phyloP scores from a whole-genome alignment of 2,888 invertebrate genomes.

The Spicauda simplicius region DNA sequence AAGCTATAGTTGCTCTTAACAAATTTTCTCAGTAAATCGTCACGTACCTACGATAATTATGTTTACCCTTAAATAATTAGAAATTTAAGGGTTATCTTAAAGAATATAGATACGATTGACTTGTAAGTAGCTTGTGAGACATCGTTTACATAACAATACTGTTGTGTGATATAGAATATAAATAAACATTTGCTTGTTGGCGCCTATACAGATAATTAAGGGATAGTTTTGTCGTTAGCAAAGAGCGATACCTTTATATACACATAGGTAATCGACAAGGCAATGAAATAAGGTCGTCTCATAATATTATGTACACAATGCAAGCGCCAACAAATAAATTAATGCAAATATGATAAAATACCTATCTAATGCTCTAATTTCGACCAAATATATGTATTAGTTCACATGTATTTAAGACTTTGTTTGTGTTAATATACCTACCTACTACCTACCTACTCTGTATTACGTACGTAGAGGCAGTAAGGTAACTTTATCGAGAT shows the following conservation, averaged over 20 bases:
- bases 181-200: constrained; percentile 33
- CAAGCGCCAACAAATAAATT: constrained; percentile 24
- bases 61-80: constrained; percentile 21
- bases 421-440: background rate
- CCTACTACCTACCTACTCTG: too few species aligned
- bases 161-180: constrained; percentile 27
- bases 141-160: constrained; percentile 31
- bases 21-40: background rate
- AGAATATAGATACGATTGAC: constrained; percentile 25
- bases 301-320: background rate
- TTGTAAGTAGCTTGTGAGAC: constrained; percentile 26
- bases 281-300: constrained; percentile 14
- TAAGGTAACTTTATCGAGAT: too few species aligned
- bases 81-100: constrained; percentile 18
- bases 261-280: constrained; percentile 9
- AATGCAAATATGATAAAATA: constrained; percentile 23
- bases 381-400: background rate
- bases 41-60: background rate
- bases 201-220: constrained; percentile 32
- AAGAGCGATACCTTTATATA: constrained; percentile 1
- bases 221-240: constrained; percentile 30
- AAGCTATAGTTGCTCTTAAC: too few species aligned
- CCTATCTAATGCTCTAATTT: background rate
- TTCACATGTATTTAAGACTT: background rate
- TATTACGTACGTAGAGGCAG: too few species aligned